These are phyloP conservation scores for Echinometra lucunter DNA, from an alignment of 53 echinoderm and acorn worm genomes.

Conservation along the genomic window DNA sequence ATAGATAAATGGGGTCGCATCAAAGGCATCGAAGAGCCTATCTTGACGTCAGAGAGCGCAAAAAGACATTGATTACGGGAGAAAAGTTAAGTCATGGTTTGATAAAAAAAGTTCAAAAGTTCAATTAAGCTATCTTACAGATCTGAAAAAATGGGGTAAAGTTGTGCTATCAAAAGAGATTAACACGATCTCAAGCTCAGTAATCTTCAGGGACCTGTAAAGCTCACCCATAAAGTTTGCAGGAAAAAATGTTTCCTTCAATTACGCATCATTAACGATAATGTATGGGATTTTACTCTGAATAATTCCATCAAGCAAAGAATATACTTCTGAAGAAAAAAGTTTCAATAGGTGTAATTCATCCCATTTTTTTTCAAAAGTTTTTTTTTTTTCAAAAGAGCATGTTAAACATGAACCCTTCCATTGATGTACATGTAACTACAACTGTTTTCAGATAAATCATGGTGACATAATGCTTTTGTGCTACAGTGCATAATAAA, in stretches of 20 bases:
- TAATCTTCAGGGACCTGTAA: not conserved
- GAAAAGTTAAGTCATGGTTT: not conserved
- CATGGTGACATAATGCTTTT: not conserved
- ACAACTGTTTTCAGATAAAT: too few species aligned
- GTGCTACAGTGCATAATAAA: not conserved
- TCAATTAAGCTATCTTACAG: not conserved
- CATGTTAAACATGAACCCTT: not conserved
- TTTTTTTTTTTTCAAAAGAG: too few species aligned
- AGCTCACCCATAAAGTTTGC: not conserved
- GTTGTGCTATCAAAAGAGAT: not conserved
- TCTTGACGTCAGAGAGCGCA: not conserved
- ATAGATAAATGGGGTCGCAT: conserved; percentile 5
- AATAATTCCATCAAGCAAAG: not conserved
- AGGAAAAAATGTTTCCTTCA: not conserved
- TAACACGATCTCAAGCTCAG: not conserved
- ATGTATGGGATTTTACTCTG: not conserved
- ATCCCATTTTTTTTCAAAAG: too few species aligned
- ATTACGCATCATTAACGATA: not conserved
- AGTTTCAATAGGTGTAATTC: too few species aligned
- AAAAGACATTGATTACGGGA: not conserved
- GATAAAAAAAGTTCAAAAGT: not conserved
- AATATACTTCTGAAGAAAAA: too few species aligned
- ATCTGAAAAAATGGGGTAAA: not conserved
- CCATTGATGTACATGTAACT: not conserved
- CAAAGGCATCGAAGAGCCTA: not conserved